phyloP scores from a whole-genome alignment of 2,113 vertebrate genomes.

The Glaucidium brasilianum region DNA sequence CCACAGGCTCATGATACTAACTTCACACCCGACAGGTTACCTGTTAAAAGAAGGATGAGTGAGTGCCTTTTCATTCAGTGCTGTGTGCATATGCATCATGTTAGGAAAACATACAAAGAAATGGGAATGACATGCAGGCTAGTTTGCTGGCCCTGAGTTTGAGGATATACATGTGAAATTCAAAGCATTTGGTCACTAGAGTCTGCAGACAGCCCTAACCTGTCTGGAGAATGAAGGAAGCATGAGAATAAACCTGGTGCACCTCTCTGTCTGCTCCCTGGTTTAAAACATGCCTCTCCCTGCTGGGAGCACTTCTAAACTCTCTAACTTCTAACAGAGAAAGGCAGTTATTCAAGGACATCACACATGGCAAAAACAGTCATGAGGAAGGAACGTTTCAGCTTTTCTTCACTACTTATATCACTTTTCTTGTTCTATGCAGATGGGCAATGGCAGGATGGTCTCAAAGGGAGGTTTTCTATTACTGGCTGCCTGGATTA shows the following conservation, averaged over 20 bases:
- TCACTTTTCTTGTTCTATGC: not conserved
- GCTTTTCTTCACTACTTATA: not conserved
- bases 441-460: not conserved
- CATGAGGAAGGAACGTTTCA: not conserved
- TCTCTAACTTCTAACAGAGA: not conserved
- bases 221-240: not conserved
- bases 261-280: not conserved
- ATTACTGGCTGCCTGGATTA: not conserved
- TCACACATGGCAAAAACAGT: not conserved
- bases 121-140: not conserved
- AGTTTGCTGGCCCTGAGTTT: not conserved
- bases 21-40: not conserved
- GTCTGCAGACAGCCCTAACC: not conserved
- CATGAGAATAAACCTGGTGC: not conserved
- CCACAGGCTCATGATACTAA: not conserved
- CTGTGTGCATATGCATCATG: fast-evolving
- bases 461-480: not conserved
- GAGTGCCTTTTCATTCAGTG: not conserved
- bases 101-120: not conserved
- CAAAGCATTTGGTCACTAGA: not conserved
- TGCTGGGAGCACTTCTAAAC: not conserved
- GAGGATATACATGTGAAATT: not conserved
- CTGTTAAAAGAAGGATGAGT: fast-evolving
- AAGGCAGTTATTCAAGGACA: not conserved
- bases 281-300: not conserved